A percentile compares a stretch with the other conserved stretches of the same genome.
Evolutionary conservation across 2,888 invertebrate genomes (phyloP).

Genomic region (Ganaspis brasiliensis): DNA sequence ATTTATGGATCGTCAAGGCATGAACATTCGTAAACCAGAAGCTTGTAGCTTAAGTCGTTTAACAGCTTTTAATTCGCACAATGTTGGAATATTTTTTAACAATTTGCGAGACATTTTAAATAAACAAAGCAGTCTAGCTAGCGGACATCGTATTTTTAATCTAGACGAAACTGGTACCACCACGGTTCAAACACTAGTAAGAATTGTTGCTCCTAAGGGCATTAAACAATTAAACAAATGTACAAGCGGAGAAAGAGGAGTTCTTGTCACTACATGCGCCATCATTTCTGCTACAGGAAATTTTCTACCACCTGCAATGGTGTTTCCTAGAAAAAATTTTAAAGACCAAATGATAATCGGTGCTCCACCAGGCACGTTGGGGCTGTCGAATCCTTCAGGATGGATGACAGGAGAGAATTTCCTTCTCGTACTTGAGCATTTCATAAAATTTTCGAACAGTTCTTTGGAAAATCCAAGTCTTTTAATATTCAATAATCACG

Average conservation of each 20-base stretch:
- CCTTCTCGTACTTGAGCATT: constrained; percentile 62
- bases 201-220: constrained; percentile 73
- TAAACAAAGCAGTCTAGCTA: neutral
- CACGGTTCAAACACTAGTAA: constrained; percentile 75
- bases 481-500: constrained; percentile 67
- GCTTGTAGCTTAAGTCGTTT: too few relatives aligned
- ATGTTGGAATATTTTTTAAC: neutral
- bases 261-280: constrained; percentile 70
- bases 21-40: too few relatives aligned
- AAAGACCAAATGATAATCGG: constrained; percentile 51
- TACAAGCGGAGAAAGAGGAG: constrained; percentile 76
- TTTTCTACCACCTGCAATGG: constrained; percentile 72
- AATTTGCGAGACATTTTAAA: neutral
- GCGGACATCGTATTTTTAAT: neutral
- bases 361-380: constrained; percentile 54
- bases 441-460: constrained; percentile 68
- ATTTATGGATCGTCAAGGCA: too few relatives aligned
- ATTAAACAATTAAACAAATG: constrained; percentile 76
- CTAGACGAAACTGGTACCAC: constrained; percentile 32
- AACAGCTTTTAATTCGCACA: neutral
- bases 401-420: constrained; percentile 60
- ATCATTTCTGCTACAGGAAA: constrained; percentile 74
- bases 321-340: constrained; percentile 58
- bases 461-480: constrained; percentile 65
- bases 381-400: constrained; percentile 54